Base-by-base conservation (phyloP, 2,113 vertebrate species). In the Cottus gobio region DNA sequence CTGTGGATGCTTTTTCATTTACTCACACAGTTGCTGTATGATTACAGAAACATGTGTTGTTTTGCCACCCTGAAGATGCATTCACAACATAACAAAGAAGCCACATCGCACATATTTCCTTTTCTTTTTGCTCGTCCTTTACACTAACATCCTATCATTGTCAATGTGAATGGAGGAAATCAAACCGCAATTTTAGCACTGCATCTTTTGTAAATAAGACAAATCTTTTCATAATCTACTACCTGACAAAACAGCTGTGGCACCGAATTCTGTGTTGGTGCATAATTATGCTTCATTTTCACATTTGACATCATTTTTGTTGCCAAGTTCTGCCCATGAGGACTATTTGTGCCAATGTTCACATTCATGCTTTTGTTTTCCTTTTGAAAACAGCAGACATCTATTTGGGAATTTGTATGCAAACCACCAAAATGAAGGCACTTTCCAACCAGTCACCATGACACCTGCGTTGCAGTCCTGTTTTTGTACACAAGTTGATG, bases 31-130 rank as follows among this genome's bases (percentile, higher is more conserved):
- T 78, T 56, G 71, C 60, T 36, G 1, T 79, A 31, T 82, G 75
- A 87, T 91, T 84, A 79, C 50, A 79, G 28, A 66, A 79, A 80
- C n/a, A 15, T 64, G 30, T 77, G 65, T 79, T 77, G 61, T 79
- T 72, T 64, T 52, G 73, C 78, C 61, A 20, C 28, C 61, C 39
- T 54, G 26, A 63, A 42, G 36, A 71, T 34, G 28, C 22, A 36
- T 71, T 80, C 11, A 31, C 64, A 2, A 52, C 48, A 39, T 36
- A 39, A 24, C 71, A 57, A 72, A 26, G 79, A 56, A 57, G 22
- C 48, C 65, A 46, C 57, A 46, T 76, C 48, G 46, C 20, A 28
- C 18, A 34, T 10, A n/a, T n/a, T n/a, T n/a, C n/a, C 54, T 57
- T 57, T 46, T 58, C 9, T 15, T 16, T 28, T 52, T 39, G n/a